phyloP scores from a whole-genome alignment of 92 coral and sea anemone species.

The Diadumene lineata region DNA sequence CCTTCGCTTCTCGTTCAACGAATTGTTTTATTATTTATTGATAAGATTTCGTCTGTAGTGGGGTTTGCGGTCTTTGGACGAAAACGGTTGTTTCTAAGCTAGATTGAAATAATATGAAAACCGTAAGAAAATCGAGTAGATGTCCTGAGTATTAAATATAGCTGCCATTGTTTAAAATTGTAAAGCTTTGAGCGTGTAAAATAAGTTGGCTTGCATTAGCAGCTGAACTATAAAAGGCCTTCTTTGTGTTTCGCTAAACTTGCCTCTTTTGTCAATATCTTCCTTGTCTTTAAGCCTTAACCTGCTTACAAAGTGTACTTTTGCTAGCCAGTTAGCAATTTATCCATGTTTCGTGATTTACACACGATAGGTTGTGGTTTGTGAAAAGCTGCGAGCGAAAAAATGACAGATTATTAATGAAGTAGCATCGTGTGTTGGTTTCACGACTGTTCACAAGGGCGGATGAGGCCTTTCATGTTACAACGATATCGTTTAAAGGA shows the following conservation, averaged over 20 bases:
- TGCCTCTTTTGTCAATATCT: background rate
- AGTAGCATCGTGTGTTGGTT: background rate
- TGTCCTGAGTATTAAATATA: background rate
- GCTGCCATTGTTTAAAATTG: background rate
- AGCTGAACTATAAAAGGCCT: background rate
- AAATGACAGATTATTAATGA: background rate
- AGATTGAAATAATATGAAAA: slow-evolving; percentile 12
- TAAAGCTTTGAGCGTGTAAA: too few species aligned
- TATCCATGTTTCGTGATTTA: background rate
- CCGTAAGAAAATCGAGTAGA: slow-evolving; percentile 4
- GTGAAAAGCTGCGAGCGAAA: background rate
- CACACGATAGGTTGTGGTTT: background rate
- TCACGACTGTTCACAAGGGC: background rate
- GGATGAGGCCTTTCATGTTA: background rate
- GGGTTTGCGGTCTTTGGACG: slow-evolving; percentile 23
- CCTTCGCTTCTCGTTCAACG: slow-evolving; percentile 14
- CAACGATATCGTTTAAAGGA: too few species aligned
- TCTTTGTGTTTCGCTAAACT: background rate
- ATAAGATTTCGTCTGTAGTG: slow-evolving; percentile 29
- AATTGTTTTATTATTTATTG: slow-evolving; percentile 26
- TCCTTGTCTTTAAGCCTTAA: background rate
- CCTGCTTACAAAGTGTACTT: background rate
- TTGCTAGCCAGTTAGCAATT: background rate
- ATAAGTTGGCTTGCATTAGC: too few species aligned
- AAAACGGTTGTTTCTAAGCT: slow-evolving; percentile 24